Base-by-base conservation (phyloP, 2,113 vertebrate genomes). In the Capreolus pygargus region DNA sequence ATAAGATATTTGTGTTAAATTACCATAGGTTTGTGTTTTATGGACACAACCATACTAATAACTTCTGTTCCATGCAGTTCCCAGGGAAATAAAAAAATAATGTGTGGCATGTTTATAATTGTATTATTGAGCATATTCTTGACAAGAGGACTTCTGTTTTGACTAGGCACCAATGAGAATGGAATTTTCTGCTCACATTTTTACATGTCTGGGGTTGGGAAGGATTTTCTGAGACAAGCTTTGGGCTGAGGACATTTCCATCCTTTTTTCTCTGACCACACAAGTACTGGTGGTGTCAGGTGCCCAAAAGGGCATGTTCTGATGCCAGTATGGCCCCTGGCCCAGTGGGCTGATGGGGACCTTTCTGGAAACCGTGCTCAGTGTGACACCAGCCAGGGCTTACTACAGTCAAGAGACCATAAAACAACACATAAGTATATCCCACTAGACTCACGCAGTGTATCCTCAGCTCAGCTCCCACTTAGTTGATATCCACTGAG, bases 181-280 rank as follows among this genome's bases (percentile, higher is more conserved):
- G 5, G 79, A 96, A 57, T 86, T 47, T n/a, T 91, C 70, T 45
- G 54, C 39, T 93, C n/a, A 78, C 17, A 55, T 21, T 82, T 96
- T 86, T 36, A 52, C 28, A 82, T 45, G 5, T 50, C 27, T 76
- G 10, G 47, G 33, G 23, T 17, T 43, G 86, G 70, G 52, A 85
- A 70, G 55, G 25, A 45, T 70, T 67, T 47, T 28, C 39, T 39
- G 19, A 84, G 61, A 57, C 14, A 67, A 85, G 33, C 39, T 85
- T 82, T 54, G 55, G 45, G 57, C 55, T 39, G 50, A 33, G 64
- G 83, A 43, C 45, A 13, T 70, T 91, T 90, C 39, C 57, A 33
- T 76, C 19, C 54, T 82, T 86, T 23, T 30, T 83, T 57, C 60
- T 86, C n/a, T 60, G 7, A 45, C 81, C 30, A 55, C 4, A 1